phyloP scores from a whole-genome alignment of 2,888 invertebrate genomes.

The Diachrysia chrysitis region DNA sequence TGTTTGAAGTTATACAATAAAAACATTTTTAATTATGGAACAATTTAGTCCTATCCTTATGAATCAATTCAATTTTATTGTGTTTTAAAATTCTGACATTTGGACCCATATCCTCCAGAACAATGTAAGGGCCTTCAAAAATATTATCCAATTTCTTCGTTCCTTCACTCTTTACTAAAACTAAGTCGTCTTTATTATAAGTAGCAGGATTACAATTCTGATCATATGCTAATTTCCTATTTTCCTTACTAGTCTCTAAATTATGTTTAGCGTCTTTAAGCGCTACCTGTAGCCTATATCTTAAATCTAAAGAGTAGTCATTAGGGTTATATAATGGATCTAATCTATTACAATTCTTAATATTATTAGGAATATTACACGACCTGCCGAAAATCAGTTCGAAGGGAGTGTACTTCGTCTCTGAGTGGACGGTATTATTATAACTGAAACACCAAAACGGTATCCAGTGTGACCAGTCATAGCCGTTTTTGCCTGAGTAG shows the following conservation, averaged over 20 bases:
- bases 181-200: constrained; percentile 18
- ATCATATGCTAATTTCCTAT: constrained; percentile 13
- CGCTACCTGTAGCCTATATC: constrained; percentile 18
- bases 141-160: constrained; percentile 14
- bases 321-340: constrained; percentile 22
- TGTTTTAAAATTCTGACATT: constrained; percentile 28
- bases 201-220: not conserved
- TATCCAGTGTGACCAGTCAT: constrained; percentile 38
- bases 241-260: constrained; percentile 11
- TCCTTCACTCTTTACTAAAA: constrained; percentile 25
- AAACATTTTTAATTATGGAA: too few relatives aligned
- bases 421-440: too few relatives aligned
- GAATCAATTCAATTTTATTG: constrained; percentile 11
- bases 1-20: too few relatives aligned
- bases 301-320: constrained; percentile 21
- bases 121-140: constrained; percentile 24
- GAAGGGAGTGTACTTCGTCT: too few relatives aligned
- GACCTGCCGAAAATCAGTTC: constrained; percentile 20
- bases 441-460: constrained; percentile 30
- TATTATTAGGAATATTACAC: constrained; percentile 8
- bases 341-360: constrained; percentile 1
- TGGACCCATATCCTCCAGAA: constrained; percentile 16
- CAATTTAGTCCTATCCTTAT: constrained; percentile 14
- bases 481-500: constrained; percentile 15
- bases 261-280: constrained; percentile 22